Conservation (phyloP, 1,140 invertebrate genomes). For the Listronotus bonariensis region DNA sequence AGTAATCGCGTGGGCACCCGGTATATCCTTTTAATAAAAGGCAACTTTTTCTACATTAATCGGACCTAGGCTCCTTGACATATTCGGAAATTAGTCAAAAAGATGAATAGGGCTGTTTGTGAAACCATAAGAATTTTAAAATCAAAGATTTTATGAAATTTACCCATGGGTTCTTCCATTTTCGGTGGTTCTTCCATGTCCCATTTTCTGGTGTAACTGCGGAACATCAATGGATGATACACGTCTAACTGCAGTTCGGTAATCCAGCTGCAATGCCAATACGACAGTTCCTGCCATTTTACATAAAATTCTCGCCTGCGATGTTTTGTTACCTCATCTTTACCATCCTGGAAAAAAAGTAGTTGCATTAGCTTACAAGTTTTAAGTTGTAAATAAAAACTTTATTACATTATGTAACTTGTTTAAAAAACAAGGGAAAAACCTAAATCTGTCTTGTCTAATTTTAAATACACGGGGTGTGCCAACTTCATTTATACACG, state of each 20-base stretch:
- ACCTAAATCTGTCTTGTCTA: no score
- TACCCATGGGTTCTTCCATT: conserved; percentile 81
- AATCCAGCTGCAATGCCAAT: conserved; percentile 99
- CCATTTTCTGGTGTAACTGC: conserved; percentile 94
- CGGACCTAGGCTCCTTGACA: no score
- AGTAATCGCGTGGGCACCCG: no score
- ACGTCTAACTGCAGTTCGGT: conserved; percentile 92
- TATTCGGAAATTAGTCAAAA: no score
- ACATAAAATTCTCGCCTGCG: conserved; percentile 92
- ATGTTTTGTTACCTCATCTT: conserved; percentile 30
- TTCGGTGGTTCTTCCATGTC: conserved; percentile 99
- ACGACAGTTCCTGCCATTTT: conserved; percentile 95
- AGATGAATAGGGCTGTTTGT: no score
- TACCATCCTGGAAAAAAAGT: conserved; percentile 43
- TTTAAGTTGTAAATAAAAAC: no score
- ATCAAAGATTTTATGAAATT: not conserved
- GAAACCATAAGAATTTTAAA: no score
- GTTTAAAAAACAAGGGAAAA: no score
- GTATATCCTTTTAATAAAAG: no score
- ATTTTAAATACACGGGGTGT: no score
- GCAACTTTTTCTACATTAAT: no score
- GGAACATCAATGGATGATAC: conserved; percentile 91
- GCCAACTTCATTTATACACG: not conserved
- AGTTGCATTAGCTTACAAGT: not conserved
- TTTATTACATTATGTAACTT: not conserved